Evolutionary conservation across 2,797 vertebrate species (phyloP).

Genomic region (Epinephelus awoara): DNA sequence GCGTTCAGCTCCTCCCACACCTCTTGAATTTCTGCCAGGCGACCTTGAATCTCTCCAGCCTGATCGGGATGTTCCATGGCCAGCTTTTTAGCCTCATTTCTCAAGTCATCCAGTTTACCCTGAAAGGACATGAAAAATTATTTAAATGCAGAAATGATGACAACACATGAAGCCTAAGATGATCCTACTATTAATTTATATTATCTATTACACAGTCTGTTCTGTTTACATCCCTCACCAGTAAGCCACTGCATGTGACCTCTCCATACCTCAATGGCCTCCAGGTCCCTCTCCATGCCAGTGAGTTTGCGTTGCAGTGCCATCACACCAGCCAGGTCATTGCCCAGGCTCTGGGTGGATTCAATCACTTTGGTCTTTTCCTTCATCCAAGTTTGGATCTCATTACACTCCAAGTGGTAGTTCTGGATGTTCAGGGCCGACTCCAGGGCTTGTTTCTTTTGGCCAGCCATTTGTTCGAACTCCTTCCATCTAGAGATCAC

Average conservation of each 20-base stretch:
- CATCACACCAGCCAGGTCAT: conserved; percentile 94
- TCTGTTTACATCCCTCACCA: neutral
- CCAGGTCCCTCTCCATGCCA: conserved; percentile 94
- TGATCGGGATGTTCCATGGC: conserved; percentile 88
- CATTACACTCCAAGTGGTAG: conserved; percentile 96
- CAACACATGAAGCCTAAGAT: conserved; percentile 12
- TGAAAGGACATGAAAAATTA: conserved; percentile 49
- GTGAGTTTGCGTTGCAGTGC: conserved; percentile 95
- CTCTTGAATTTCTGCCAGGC: conserved; percentile 86
- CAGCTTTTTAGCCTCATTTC: conserved; percentile 88
- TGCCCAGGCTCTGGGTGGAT: conserved; percentile 94
- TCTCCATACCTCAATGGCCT: conserved; percentile 91
- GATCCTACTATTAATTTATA: neutral
- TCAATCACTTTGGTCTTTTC: conserved; percentile 98
- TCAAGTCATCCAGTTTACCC: conserved; percentile 91
- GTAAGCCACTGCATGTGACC: neutral
- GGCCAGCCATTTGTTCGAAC: conserved; percentile 89
- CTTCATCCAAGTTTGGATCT: conserved; percentile 95
- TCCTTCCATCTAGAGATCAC: conserved; percentile 89
- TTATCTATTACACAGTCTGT: neutral
- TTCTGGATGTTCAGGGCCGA: conserved; percentile 96
- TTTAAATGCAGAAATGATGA: conserved; percentile 18
- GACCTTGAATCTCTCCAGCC: conserved; percentile 84
- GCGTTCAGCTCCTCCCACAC: conserved; percentile 93
- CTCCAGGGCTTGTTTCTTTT: conserved; percentile 91